Percentiles rank a stretch among this genome's conserved stretches.
phyloP scores from a whole-genome alignment of 2,888 invertebrate genomes.

The Aporophyla lueneburgensis region DNA sequence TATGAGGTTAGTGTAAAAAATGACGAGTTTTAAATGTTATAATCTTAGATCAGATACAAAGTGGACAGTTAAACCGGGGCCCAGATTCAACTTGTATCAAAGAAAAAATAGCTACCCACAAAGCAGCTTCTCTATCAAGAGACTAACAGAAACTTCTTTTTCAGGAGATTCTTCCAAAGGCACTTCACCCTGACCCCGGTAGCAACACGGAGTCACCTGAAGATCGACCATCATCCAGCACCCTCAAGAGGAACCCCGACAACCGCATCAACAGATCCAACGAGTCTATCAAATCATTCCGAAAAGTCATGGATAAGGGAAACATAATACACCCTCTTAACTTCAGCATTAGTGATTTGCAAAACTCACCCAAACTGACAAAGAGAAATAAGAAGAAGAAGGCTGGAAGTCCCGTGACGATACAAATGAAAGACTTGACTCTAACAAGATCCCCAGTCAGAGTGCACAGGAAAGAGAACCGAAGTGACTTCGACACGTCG shows the following conservation, averaged over 20 bases:
- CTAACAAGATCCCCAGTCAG: conserved; percentile 83
- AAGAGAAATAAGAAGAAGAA: conserved; percentile 83
- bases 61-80: no score
- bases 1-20: conserved; percentile 79
- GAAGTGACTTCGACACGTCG: conserved; percentile 78
- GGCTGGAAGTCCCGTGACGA: conserved; percentile 77
- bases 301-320: conserved; percentile 82
- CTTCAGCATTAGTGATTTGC: conserved; percentile 88
- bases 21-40: no score
- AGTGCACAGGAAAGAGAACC: conserved; percentile 81
- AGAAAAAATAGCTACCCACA: neutral
- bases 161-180: conserved; percentile 89
- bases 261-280: conserved; percentile 80
- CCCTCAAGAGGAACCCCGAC: conserved; percentile 79
- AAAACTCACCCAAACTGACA: conserved; percentile 82
- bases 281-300: conserved; percentile 82
- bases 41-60: no score
- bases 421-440: conserved; percentile 86
- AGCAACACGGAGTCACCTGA: conserved; percentile 93
- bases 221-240: conserved; percentile 88
- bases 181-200: conserved; percentile 90
- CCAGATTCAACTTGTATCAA: no score
- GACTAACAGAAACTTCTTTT: conserved; percentile 31
- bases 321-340: conserved; percentile 89
- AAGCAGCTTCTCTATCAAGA: neutral